These are phyloP conservation scores for Cyprinodon brontotheroides DNA, from an alignment of 2,113 vertebrate species.

Conservation along the genomic window DNA sequence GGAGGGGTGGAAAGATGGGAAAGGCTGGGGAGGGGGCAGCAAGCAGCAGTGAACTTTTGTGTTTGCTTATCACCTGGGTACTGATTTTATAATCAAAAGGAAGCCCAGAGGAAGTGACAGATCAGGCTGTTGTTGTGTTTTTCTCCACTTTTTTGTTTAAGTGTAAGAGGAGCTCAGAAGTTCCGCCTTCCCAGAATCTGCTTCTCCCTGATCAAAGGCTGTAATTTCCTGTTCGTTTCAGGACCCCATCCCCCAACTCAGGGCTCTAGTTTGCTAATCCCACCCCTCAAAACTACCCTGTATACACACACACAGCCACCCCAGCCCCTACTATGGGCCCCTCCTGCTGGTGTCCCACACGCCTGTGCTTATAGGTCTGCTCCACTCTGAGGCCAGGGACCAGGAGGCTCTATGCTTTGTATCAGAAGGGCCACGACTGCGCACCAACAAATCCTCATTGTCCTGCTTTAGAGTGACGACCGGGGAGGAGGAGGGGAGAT, in stretches of 20 bases:
- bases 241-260: constrained; percentile 78
- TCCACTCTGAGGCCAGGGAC: constrained; percentile 66
- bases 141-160: constrained; percentile 59
- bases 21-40: constrained; percentile 6
- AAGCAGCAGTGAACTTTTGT: constrained; percentile 31
- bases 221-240: constrained; percentile 94
- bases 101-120: constrained; percentile 58
- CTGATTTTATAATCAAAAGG: constrained; percentile 36
- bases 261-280: constrained; percentile 75
- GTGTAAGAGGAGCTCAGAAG: constrained; percentile 51
- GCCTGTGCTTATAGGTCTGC: constrained; percentile 48
- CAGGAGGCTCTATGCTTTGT: constrained; percentile 88
- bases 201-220: constrained; percentile 88
- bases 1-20: constrained; percentile 32
- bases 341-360: constrained; percentile 61
- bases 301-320: constrained; percentile 32
- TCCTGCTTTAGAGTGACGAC: constrained; percentile 87
- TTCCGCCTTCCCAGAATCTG: constrained; percentile 81
- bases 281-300: constrained; percentile 60
- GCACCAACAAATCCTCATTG: constrained; percentile 97
- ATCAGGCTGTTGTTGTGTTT: constrained; percentile 50
- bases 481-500: constrained; percentile 63
- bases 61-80: constrained; percentile 66
- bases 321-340: constrained; percentile 57
- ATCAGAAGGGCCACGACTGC: constrained; percentile 87